phyloP scores from a whole-genome alignment of 2,888 invertebrate species.

The Horisme vitalbata region DNA sequence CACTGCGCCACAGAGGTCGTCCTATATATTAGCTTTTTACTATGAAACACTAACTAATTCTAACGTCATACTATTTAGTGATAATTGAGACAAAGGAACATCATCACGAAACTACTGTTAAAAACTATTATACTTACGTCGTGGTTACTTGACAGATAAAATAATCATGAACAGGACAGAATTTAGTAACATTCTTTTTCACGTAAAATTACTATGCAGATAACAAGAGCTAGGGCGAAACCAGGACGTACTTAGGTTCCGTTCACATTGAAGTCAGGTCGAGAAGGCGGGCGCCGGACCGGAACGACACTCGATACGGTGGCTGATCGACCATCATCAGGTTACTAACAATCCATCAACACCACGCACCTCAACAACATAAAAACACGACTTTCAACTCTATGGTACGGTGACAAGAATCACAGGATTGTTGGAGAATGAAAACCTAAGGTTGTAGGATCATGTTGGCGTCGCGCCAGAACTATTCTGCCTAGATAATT shows the following conservation, averaged over 20 bases:
- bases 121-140: too few species aligned
- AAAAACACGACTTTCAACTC: constrained; percentile 27
- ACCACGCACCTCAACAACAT: constrained; percentile 5
- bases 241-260: constrained; percentile 59
- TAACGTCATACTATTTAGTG: too few species aligned
- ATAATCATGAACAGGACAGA: too few species aligned
- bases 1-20: too few species aligned
- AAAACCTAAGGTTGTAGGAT: constrained; percentile 35
- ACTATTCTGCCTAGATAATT: constrained; percentile 54
- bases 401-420: constrained; percentile 25
- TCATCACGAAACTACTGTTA: too few species aligned
- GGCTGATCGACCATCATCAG: constrained; percentile 57
- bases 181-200: too few species aligned
- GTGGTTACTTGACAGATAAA: too few species aligned
- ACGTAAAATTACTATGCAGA: too few species aligned
- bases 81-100: too few species aligned
- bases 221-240: constrained; percentile 22
- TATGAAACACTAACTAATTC: too few species aligned
- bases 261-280: constrained; percentile 55
- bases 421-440: constrained; percentile 1
- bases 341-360: constrained; percentile 50
- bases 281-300: constrained; percentile 52
- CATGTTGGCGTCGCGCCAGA: constrained; percentile 50
- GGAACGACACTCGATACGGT: constrained; percentile 69
- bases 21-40: too few species aligned